Evolutionary conservation across 53 echinoderm and acorn worm genomes (phyloP).

Genomic region (Temnopleurus reevesii): DNA sequence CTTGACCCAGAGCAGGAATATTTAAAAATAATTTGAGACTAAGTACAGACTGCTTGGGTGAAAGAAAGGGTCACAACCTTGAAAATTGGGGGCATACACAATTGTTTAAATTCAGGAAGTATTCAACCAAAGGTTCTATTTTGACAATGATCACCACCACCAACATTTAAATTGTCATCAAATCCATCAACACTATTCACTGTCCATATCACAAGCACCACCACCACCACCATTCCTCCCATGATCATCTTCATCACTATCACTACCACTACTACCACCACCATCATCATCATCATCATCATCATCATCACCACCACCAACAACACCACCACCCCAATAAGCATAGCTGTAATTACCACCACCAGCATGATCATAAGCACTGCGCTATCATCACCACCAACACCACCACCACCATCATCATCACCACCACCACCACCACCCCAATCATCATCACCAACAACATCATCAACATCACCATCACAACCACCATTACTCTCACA

Average conservation of each 20-base stretch:
- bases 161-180: neutral
- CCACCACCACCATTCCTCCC: neutral
- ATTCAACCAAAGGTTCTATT: too few species aligned
- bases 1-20: too few species aligned
- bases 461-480: neutral
- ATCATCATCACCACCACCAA: constrained; percentile 14
- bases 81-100: too few species aligned
- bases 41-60: too few species aligned
- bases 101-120: too few species aligned
- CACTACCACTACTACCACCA: neutral
- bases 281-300: neutral
- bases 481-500: neutral
- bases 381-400: neutral
- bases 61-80: too few species aligned
- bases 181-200: neutral
- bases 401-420: too few species aligned
- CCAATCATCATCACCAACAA: neutral
- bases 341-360: neutral
- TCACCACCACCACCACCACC: neutral
- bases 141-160: neutral
- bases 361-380: too few species aligned
- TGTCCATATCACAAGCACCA: neutral
- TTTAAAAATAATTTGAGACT: too few species aligned
- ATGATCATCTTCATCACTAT: neutral
- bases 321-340: neutral